phyloP scores from a whole-genome alignment of 2,888 invertebrate genomes.

The Panopea generosa region DNA sequence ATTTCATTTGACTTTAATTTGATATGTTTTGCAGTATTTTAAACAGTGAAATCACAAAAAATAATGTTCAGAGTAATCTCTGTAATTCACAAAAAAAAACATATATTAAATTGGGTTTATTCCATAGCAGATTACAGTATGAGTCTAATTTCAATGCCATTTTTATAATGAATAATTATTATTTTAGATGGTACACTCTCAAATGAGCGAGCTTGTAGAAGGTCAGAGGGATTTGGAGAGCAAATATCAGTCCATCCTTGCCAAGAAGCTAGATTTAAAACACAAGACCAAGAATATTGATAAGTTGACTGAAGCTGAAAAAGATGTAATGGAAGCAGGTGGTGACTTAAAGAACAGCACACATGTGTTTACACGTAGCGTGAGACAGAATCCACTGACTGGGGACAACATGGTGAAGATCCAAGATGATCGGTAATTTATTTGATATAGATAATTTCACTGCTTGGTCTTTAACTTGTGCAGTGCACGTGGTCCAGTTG shows the following conservation, averaged over 20 bases:
- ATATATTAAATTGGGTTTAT: too few species aligned
- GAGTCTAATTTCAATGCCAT: too few species aligned
- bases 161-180: too few species aligned
- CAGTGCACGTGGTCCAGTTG: too few species aligned
- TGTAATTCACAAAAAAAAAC: too few species aligned
- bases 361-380: conserved; percentile 80
- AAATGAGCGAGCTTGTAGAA: conserved; percentile 78
- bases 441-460: too few species aligned
- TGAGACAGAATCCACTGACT: conserved; percentile 83
- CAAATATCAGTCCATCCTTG: conserved; percentile 79
- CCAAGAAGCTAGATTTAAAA: conserved; percentile 75
- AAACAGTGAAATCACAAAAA: too few species aligned
- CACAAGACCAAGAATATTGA: conserved; percentile 71
- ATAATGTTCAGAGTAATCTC: too few species aligned
- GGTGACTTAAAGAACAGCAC: conserved; percentile 82
- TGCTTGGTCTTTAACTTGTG: too few species aligned
- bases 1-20: too few species aligned
- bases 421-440: conserved; percentile 83
- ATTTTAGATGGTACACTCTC: conserved; percentile 81
- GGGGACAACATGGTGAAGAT: conserved; percentile 83
- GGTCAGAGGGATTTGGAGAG: conserved; percentile 80
- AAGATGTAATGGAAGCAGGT: conserved; percentile 73
- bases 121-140: too few species aligned
- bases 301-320: conserved; percentile 72
- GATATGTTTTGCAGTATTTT: too few species aligned